phyloP scores from a whole-genome alignment of 2,113 vertebrate species.

The Scomber colias region DNA sequence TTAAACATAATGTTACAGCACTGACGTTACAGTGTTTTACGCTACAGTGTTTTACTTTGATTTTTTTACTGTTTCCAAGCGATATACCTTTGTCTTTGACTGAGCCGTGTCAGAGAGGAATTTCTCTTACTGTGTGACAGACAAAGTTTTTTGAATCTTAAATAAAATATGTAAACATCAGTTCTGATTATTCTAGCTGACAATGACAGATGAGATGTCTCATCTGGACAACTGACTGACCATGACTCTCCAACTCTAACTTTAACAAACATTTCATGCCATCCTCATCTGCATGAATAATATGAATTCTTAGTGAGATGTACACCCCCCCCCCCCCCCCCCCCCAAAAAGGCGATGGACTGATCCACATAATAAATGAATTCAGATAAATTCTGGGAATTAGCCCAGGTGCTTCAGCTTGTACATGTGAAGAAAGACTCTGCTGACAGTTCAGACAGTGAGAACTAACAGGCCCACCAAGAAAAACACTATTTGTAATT shows the following conservation, averaged over 20 bases:
- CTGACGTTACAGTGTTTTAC: no score
- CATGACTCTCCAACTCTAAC: conserved; percentile 9
- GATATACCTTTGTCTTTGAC: no score
- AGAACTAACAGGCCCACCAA: conserved; percentile 2
- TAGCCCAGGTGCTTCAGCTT: not conserved
- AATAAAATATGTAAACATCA: not conserved
- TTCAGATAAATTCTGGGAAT: conserved; percentile 12
- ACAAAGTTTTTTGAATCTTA: no score
- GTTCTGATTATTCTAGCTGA: not conserved
- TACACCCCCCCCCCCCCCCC: not conserved
- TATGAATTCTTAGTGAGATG: not conserved
- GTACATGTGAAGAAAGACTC: conserved; percentile 5
- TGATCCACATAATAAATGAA: not conserved
- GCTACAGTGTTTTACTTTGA: no score
- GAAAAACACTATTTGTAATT: conserved; percentile 50
- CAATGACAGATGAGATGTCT: not conserved
- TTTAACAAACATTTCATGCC: conserved; percentile 16
- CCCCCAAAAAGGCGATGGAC: conserved; percentile 12
- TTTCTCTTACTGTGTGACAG: no score
- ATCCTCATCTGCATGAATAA: conserved; percentile 7
- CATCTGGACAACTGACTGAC: not conserved
- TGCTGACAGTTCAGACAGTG: conserved; percentile 16
- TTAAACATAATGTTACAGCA: no score
- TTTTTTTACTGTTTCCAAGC: no score
- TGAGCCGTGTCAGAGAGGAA: no score